Percentiles rank a stretch among this genome's conserved stretches.
Evolutionary conservation across 2,113 vertebrate genomes (phyloP).

Genomic region (Enhydra lutris): DNA sequence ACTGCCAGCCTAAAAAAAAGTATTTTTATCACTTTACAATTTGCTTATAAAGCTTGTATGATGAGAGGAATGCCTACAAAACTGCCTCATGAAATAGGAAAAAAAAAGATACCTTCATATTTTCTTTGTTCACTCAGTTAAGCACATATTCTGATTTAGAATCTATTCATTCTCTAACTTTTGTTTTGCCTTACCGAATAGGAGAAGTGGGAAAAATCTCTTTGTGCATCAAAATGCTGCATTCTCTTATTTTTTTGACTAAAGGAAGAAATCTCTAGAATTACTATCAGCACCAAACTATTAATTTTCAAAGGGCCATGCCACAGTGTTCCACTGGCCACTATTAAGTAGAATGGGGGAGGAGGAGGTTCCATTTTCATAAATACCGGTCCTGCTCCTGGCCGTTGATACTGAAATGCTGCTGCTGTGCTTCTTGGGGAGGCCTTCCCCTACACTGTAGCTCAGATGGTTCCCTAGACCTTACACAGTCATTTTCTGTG

Average conservation of each 20-base stretch:
- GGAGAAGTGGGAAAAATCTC: neutral
- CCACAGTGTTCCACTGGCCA: neutral
- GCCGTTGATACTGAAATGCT: neutral
- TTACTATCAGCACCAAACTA: neutral
- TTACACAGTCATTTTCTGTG: neutral
- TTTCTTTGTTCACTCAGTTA: neutral
- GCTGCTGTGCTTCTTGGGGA: neutral
- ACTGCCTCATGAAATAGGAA: neutral
- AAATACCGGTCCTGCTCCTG: neutral
- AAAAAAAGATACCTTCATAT: neutral
- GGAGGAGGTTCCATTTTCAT: neutral
- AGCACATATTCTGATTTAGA: neutral
- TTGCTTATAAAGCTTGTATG: neutral
- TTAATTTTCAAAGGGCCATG: neutral
- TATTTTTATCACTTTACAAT: slow-evolving; percentile 16
- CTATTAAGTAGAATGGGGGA: neutral
- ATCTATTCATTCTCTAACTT: neutral
- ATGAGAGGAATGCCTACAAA: neutral
- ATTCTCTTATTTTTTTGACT: neutral
- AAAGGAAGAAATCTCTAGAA: neutral
- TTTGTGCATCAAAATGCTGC: neutral
- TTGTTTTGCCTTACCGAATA: neutral
- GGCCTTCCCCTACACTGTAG: neutral
- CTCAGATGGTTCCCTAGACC: neutral
- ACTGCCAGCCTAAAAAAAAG: neutral